Base-by-base conservation (phyloP, 2,797 vertebrate species). In the Tangara arthus region DNA sequence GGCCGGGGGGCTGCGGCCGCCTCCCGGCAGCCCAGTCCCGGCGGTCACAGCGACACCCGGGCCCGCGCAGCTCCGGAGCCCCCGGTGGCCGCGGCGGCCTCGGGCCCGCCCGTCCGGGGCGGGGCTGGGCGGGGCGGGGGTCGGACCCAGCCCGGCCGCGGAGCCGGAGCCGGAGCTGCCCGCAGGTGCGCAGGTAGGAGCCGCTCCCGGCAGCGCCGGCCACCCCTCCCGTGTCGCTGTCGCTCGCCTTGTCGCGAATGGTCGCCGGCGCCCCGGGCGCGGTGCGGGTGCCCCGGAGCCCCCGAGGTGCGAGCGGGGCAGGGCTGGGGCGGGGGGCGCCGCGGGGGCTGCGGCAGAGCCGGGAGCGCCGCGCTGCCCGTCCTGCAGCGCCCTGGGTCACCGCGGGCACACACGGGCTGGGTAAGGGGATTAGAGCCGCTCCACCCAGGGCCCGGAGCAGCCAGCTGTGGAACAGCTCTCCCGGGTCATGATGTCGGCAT, bases 41-140 rank as follows among this genome's bases (percentile, higher is more conserved):
- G 37, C 37, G 28, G 9, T 0, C 57, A 23, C 2, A 19, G 11
- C 9, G 1, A 8, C 32, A 6, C 2, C 2, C 1, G 0, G 0
- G 0, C 30, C 50, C 28, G 50, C 28, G 7, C 7, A 5, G 20
- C 53, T 28, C 39, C 34, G 3, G 2, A 7, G 69, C 60, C 30
- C n/a, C 30, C 55, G 28, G 41, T 4, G 50, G 82, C 69, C 46
- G 30, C 30, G 47, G 41, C 4, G 50, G 82, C 69, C 46, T 26
- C 30, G 47, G 69, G 6, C 61, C 77, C 86, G 69, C 85, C 85
- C 77, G 69, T 59, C 60, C 85, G 76, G 84, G 66, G 75, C 66
- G 75, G 84, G 50, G 66, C 75, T 41, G 42, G 69, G 69, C 57
- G 68, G 68, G 68, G 80, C 57, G 27, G 66, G 79, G 56, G 79